Conservation (phyloP, 2,113 vertebrate species). For the Silurus asotus region DNA sequence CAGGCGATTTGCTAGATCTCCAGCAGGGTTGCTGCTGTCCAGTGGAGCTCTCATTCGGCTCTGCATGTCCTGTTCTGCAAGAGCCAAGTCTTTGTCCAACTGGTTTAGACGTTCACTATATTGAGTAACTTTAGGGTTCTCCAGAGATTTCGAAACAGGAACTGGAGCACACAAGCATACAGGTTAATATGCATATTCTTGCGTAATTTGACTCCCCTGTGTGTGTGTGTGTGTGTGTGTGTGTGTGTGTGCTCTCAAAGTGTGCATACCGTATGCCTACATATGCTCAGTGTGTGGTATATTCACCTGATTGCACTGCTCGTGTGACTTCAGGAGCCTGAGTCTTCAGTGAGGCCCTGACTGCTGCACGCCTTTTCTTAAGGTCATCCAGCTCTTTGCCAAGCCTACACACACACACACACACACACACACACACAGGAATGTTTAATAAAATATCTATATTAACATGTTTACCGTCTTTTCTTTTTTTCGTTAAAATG, state of each 20-base stretch:
- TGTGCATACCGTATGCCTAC: not conserved
- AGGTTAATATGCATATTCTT: not conserved
- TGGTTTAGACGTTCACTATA: conserved; percentile 73
- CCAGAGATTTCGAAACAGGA: conserved; percentile 54
- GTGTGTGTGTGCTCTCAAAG: not conserved
- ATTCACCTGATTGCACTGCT: conserved; percentile 68
- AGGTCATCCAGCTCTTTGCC: conserved; percentile 77
- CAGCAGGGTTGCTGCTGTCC: conserved; percentile 70
- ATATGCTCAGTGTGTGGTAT: not conserved
- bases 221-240: not conserved
- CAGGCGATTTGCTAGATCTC: conserved; percentile 78
- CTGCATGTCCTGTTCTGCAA: conserved; percentile 74
- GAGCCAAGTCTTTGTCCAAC: conserved; percentile 73
- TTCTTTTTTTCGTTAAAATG: not conserved
- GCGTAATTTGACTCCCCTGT: not conserved
- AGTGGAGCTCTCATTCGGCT: conserved; percentile 76
- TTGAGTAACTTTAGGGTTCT: conserved; percentile 70
- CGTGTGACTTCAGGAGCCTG: conserved; percentile 63
- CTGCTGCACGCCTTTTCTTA: conserved; percentile 78
- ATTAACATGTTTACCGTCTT: not conserved
- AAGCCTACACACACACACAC: conserved; percentile 70
- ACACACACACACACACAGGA: conserved; percentile 10
- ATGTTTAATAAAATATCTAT: too few species aligned
- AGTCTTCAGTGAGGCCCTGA: conserved; percentile 72
- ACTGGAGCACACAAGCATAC: conserved; percentile 51